Evolutionary conservation across 2,113 vertebrate species (phyloP).

Genomic region (Capreolus pygargus): DNA sequence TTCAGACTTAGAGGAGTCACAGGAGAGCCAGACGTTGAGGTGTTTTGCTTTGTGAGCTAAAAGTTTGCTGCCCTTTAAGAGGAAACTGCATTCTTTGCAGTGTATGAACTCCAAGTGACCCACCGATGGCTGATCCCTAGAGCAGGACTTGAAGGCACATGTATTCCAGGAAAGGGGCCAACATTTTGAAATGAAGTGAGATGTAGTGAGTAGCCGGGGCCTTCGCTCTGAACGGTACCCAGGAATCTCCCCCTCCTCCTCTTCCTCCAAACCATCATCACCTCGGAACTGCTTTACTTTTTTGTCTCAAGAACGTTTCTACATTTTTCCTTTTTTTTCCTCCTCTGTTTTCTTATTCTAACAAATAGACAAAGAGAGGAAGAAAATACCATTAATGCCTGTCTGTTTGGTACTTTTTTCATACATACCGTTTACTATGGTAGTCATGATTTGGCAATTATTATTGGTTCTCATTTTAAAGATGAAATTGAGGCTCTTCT

Average conservation of each 20-base stretch:
- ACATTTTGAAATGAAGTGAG: not conserved
- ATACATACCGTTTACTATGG: not conserved
- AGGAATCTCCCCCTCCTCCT: not conserved
- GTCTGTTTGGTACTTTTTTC: not conserved
- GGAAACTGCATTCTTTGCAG: not conserved
- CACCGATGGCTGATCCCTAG: not conserved
- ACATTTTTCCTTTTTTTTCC: not conserved
- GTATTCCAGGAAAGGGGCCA: not conserved
- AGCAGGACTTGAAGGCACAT: not conserved
- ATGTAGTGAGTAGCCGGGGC: accelerated
- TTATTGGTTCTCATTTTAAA: not conserved
- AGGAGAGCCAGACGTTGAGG: not conserved
- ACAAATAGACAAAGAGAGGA: not conserved
- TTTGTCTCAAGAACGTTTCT: not conserved
- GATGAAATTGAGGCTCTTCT: not conserved
- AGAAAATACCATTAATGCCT: not conserved
- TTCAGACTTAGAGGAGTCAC: not conserved
- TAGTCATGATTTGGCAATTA: not conserved
- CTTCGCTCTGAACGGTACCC: not conserved
- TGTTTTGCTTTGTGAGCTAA: not conserved
- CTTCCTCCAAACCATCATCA: not conserved
- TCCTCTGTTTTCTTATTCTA: not conserved
- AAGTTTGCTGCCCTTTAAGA: not conserved
- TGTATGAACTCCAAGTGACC: not conserved
- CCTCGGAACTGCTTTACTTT: not conserved